Base-by-base conservation (phyloP, 2,888 invertebrate species). In the Criorhina ranunculi region DNA sequence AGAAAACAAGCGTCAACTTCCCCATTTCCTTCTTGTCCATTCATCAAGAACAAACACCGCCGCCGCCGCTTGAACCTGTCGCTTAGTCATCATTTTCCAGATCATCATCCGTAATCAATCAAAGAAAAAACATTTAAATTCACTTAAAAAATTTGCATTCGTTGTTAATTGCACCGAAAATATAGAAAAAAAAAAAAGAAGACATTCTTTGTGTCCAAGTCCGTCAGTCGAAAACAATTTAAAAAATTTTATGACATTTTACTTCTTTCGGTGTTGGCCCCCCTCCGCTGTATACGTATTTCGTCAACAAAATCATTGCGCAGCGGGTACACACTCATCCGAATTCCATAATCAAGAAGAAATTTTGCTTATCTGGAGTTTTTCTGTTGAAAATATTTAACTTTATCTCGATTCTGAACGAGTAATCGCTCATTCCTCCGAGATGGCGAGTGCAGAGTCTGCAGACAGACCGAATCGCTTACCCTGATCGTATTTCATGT, bases 121-220 rank as follows among this genome's bases (percentile, higher is more conserved):
- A 83, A 78, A n/a, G n/a, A n/a, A 40, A 62, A 73, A 55, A 49
- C 72, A 78, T 66, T 78, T 73, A 79, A 79, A 75, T 78, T 83
- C 83, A 51, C 83, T 75, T 69, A 73, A 78, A 75, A 73, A 24
- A 78, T 79, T 83, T 79, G 83, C 83, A 78, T 78, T 78, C 55
- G 24, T 12, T 83, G 73, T 83, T 83, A 83, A 83, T 83, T 83
- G 78, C 83, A 78, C 37, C 57, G 57, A 44, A 46, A 53, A 40
- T 7, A 19, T 11, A 46, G 15, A 46, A 59, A 53, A 66, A 53
- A 46, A 40, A 57, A 24, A 31, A 29, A 8, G 9, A 29, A 2
- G 2, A 11, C 35, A 33, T 19, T 62, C 73, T 67, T 73, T 67
- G 42, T 70, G 64, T 11, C 69, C 33, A 55, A 29, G 31, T 59